Percentiles rank a stretch among this genome's conserved stretches.
Conservation (phyloP, 1,140 invertebrate genomes). For the Globodera ellingtonae region DNA sequence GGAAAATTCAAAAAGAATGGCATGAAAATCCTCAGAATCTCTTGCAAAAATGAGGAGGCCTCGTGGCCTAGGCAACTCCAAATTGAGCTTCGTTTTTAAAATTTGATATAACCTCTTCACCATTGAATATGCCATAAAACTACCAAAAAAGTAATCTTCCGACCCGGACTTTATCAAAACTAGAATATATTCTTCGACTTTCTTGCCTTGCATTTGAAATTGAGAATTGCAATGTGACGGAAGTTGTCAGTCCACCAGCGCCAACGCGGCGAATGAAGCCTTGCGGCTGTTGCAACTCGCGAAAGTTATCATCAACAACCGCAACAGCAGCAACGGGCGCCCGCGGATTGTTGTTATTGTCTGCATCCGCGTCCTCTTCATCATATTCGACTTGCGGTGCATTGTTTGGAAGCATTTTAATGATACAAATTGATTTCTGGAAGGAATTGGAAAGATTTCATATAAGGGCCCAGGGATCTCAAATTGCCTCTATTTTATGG, state of each 20-base stretch:
- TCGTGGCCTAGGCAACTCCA: too few relatives aligned
- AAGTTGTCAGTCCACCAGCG: background rate
- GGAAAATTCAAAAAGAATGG: background rate
- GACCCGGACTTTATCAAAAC: background rate
- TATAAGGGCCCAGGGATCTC: too few relatives aligned
- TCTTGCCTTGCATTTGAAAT: conserved; percentile 10
- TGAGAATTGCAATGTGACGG: background rate
- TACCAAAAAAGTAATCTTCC: background rate
- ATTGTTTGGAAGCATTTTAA: background rate
- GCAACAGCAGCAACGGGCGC: background rate
- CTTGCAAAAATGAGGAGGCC: too few relatives aligned
- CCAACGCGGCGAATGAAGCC: background rate
- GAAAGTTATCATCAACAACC: background rate
- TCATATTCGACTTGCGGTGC: background rate
- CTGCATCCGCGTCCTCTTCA: background rate
- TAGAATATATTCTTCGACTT: background rate
- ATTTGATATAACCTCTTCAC: too few relatives aligned
- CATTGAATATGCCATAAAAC: background rate
- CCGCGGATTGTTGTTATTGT: background rate
- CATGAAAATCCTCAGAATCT: background rate
- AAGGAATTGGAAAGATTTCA: too few relatives aligned
- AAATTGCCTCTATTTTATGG: too few relatives aligned
- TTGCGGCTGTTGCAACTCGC: background rate
- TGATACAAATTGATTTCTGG: background rate
- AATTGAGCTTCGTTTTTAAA: too few relatives aligned